Conservation (phyloP, 2,113 vertebrate species). For the Larimichthys polyactis region DNA sequence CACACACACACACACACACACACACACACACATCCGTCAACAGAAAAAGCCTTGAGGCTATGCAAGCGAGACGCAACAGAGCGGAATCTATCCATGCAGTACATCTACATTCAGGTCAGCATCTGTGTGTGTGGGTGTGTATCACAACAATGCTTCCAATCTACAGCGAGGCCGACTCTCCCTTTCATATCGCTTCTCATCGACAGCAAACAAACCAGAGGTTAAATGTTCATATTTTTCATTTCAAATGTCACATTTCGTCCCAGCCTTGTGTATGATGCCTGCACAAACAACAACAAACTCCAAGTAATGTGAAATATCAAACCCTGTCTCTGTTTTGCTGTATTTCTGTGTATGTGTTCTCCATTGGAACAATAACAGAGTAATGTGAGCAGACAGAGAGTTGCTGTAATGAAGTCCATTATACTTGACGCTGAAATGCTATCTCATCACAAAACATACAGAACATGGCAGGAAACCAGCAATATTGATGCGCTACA, state of each 20-base stretch:
- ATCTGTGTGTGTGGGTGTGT: slow-evolving; percentile 32
- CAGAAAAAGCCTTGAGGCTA: slow-evolving; percentile 56
- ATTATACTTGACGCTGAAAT: neutral
- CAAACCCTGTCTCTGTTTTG: neutral
- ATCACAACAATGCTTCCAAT: slow-evolving; percentile 34
- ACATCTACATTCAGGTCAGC: slow-evolving; percentile 72
- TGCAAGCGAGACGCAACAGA: slow-evolving; percentile 54
- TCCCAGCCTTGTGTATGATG: neutral
- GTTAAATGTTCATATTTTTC: neutral
- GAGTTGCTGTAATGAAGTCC: slow-evolving; percentile 26
- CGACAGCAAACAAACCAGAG: slow-evolving; percentile 27
- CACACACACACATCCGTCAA: neutral
- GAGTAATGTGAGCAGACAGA: slow-evolving; percentile 11
- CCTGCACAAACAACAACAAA: neutral
- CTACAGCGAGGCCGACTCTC: slow-evolving; percentile 11
- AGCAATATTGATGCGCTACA: slow-evolving; percentile 10
- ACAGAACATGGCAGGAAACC: slow-evolving; percentile 33
- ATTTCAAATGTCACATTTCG: neutral
- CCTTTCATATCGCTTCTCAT: neutral
- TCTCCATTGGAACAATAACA: neutral
- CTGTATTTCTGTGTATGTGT: neutral
- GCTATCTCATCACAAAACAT: slow-evolving; percentile 19
- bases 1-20: slow-evolving; percentile 5
- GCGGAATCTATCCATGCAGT: slow-evolving; percentile 60
- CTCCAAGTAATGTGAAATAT: neutral